A percentile compares a stretch with the other conserved stretches of the same genome.
Conservation (phyloP, 2,888 invertebrate species). For the Caenorhabditis uteleia region DNA sequence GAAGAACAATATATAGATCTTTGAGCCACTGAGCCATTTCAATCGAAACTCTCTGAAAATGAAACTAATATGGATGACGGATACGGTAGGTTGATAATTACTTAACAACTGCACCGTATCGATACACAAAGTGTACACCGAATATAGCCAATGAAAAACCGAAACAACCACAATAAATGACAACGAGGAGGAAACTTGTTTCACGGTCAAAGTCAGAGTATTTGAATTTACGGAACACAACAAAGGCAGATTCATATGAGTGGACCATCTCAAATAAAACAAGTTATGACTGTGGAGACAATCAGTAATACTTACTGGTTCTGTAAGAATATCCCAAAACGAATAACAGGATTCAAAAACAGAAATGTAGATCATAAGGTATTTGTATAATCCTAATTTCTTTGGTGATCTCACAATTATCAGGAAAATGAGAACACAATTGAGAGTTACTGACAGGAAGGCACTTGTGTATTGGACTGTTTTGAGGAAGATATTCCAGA, state of each 20-base stretch:
- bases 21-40: conserved; percentile 6
- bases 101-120: conserved; percentile 24
- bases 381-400: conserved; percentile 18
- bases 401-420: conserved; percentile 17
- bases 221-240: no score
- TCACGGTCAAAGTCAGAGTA: no score
- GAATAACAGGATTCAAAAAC: conserved; percentile 20
- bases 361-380: conserved; percentile 22
- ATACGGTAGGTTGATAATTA: no score
- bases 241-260: no score
- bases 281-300: no score
- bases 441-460: conserved; percentile 5
- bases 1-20: conserved; percentile 15
- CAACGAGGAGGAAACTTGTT: no score
- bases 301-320: conserved; percentile 11
- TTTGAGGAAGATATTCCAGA: no score
- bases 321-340: conserved; percentile 19
- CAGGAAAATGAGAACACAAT: conserved; percentile 13
- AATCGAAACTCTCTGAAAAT: conserved; percentile 9
- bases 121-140: conserved; percentile 28
- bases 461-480: conserved; percentile 15
- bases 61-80: no score
- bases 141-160: conserved; percentile 26
- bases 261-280: no score
- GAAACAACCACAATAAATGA: conserved; percentile 25